phyloP scores from a whole-genome alignment of 2,113 vertebrate genomes.

The Sceloporus undulatus region DNA sequence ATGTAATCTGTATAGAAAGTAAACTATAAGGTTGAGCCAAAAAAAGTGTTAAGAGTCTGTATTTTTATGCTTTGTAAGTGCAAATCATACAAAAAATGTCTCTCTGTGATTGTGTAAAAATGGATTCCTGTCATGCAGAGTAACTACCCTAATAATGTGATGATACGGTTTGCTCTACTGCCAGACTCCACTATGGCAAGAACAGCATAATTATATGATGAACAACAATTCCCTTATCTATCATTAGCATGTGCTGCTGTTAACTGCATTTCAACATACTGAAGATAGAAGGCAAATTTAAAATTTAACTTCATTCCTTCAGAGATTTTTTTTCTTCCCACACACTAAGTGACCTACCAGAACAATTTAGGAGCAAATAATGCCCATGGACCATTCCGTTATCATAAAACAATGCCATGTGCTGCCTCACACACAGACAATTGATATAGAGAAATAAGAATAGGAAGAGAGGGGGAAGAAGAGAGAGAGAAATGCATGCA shows the following conservation, averaged over 20 bases:
- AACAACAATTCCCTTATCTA: constrained; percentile 82
- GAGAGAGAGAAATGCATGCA: not conserved
- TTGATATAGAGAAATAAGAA: no score
- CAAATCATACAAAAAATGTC: constrained; percentile 44
- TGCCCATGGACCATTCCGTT: constrained; percentile 25
- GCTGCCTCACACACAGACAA: not conserved
- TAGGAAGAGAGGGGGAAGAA: no score
- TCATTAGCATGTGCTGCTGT: constrained; percentile 81
- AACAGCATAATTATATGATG: constrained; percentile 75
- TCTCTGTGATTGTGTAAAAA: constrained; percentile 63
- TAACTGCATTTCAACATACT: constrained; percentile 74
- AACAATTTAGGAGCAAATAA: constrained; percentile 6
- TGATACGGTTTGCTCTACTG: constrained; percentile 62
- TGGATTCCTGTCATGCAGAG: constrained; percentile 62
- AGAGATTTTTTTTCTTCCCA: not conserved
- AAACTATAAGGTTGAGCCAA: constrained; percentile 51
- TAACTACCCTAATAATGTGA: constrained; percentile 60
- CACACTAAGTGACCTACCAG: constrained; percentile 42
- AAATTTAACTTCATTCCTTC: constrained; percentile 66
- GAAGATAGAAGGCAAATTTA: constrained; percentile 69
- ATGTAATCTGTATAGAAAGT: not conserved
- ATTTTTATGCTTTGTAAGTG: constrained; percentile 65
- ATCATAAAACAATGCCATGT: fast-evolving
- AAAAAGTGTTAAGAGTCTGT: constrained; percentile 11
- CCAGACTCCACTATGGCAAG: constrained; percentile 67